Evolutionary conservation across 2,113 vertebrate species (phyloP).

Genomic region (Callocephalon fimbriatum): DNA sequence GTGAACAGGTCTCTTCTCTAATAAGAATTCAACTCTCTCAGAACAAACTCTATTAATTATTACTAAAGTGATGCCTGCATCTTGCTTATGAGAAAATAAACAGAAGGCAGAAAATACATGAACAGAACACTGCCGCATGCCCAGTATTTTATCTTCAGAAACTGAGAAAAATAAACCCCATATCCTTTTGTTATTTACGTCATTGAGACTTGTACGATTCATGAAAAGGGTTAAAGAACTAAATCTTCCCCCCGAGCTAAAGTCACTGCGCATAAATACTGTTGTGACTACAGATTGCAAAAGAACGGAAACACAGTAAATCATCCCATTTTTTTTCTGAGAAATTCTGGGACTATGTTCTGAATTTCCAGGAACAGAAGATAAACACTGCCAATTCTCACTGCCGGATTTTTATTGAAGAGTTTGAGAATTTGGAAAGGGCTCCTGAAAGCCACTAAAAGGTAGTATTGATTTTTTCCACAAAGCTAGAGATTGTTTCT

Average conservation of each 20-base stretch:
- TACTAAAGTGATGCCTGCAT: neutral
- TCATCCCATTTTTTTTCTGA: conserved; percentile 88
- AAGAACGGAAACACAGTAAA: conserved; percentile 85
- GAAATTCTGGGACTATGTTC: conserved; percentile 90
- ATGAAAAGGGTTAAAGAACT: conserved; percentile 51
- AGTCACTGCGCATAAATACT: conserved; percentile 66
- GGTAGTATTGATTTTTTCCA: conserved; percentile 21
- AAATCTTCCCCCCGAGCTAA: conserved; percentile 60
- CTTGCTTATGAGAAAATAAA: neutral
- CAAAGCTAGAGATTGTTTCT: conserved; percentile 12
- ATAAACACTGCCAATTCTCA: conserved; percentile 82
- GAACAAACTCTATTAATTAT: neutral
- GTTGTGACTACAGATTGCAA: conserved; percentile 75
- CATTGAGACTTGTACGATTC: neutral
- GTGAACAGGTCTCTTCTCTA: neutral
- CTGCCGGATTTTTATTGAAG: conserved; percentile 79
- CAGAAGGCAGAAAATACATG: neutral
- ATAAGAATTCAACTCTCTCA: neutral
- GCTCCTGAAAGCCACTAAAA: conserved; percentile 51
- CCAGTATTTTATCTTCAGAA: neutral
- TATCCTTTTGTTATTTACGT: neutral
- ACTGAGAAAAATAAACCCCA: accelerated
- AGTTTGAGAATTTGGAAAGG: conserved; percentile 68
- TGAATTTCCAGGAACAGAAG: conserved; percentile 89
- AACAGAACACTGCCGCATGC: neutral